Conservation (phyloP, 30 jellyfish, hydroid and myxozoan species). For the Cassiopea xamachana region DNA sequence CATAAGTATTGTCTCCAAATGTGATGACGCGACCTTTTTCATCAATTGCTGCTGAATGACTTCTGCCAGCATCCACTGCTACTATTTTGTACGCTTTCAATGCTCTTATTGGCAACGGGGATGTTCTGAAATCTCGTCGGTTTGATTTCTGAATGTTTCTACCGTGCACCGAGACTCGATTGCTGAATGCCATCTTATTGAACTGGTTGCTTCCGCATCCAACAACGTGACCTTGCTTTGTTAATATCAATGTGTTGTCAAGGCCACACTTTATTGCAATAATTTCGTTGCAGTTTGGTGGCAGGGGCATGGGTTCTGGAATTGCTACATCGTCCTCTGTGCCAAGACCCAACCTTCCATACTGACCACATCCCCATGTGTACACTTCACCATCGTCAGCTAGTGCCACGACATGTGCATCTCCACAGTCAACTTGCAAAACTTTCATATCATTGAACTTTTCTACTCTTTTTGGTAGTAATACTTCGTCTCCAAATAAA, state of each 20-base stretch:
- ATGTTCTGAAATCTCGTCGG: slow-evolving; percentile 63
- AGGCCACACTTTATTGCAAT: slow-evolving; percentile 80
- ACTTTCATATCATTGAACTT: slow-evolving; percentile 32
- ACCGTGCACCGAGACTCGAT: slow-evolving; percentile 63
- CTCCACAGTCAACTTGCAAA: slow-evolving; percentile 86
- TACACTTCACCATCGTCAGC: slow-evolving; percentile 79
- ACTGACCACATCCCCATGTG: slow-evolving; percentile 96
- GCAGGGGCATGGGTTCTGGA: slow-evolving; percentile 83
- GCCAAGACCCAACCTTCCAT: slow-evolving; percentile 91
- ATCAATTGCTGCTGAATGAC: slow-evolving; percentile 94
- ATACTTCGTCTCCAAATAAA: slow-evolving; percentile 66
- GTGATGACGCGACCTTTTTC: slow-evolving; percentile 85
- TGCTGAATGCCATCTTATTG: slow-evolving; percentile 87
- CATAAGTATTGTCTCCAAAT: slow-evolving; percentile 83
- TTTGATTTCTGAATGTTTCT: slow-evolving; percentile 30
- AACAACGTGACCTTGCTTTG: slow-evolving; percentile 78
- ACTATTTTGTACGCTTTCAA: slow-evolving; percentile 76
- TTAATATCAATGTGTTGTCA: slow-evolving; percentile 82
- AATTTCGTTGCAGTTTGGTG: slow-evolving; percentile 68
- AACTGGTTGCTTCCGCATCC: slow-evolving; percentile 84
- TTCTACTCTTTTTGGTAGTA: slow-evolving; percentile 82
- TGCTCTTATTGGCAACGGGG: slow-evolving; percentile 89
- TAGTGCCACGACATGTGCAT: slow-evolving; percentile 90
- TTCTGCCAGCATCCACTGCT: slow-evolving; percentile 83
- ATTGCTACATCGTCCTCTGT: slow-evolving; percentile 72